Evolutionary conservation across 92 coral and sea anemone genomes (phyloP).

Genomic region (Epizoanthus scotinus): DNA sequence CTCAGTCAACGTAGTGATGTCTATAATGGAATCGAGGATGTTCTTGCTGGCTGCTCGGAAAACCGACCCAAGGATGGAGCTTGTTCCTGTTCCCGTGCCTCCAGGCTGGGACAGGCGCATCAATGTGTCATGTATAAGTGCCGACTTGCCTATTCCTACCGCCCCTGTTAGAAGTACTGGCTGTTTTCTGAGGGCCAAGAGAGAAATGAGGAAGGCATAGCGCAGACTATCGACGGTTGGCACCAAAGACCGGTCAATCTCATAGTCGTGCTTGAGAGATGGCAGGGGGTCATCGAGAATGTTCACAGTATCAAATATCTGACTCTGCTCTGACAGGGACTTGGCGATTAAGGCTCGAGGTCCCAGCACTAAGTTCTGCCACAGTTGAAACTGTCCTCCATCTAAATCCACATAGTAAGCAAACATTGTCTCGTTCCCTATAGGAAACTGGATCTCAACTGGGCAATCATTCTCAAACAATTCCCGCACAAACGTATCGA

Average conservation of each 20-base stretch:
- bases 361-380: slow-evolving; percentile 87
- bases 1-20: slow-evolving; percentile 50
- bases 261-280: slow-evolving; percentile 50
- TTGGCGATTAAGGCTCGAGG: slow-evolving; percentile 87
- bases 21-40: slow-evolving; percentile 75
- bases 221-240: slow-evolving; percentile 94
- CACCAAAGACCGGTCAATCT: slow-evolving; percentile 80
- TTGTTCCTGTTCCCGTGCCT: slow-evolving; percentile 71
- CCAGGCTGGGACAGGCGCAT: slow-evolving; percentile 74
- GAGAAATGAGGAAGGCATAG: slow-evolving; percentile 77
- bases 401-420: slow-evolving; percentile 87
- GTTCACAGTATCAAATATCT: slow-evolving; percentile 68
- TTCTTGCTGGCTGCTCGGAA: slow-evolving; percentile 65
- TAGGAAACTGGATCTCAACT: slow-evolving; percentile 65
- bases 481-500: slow-evolving; percentile 77
- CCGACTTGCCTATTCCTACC: slow-evolving; percentile 85
- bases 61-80: slow-evolving; percentile 87
- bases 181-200: slow-evolving; percentile 74
- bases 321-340: slow-evolving; percentile 82
- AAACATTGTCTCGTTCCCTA: slow-evolving; percentile 75
- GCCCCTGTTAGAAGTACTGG: slow-evolving; percentile 93
- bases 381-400: slow-evolving; percentile 80
- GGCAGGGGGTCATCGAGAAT: slow-evolving; percentile 67
- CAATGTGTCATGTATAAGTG: slow-evolving; percentile 79
- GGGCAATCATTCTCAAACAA: slow-evolving; percentile 63